Evolutionary conservation across 2,888 invertebrate species (phyloP), one percentile per base, ranked within the genome.

Genomic region (Eupithecia centaureata): DNA sequence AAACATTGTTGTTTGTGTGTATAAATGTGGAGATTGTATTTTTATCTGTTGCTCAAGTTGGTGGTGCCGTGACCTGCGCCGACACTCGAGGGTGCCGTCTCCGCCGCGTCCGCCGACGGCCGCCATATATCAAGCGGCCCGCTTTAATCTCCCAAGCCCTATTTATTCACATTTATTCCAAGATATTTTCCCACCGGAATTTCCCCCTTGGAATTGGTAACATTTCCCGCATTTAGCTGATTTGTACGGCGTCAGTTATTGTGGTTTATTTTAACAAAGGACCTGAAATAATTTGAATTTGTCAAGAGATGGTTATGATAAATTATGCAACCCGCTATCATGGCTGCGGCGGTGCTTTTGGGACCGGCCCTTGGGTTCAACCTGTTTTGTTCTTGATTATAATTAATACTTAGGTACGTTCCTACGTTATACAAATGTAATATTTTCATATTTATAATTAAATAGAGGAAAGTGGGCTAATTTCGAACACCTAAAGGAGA

Each of bases 151-250:
- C 88, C 79, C 86, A 82, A 88, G 89, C 82, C 88, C 89, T 90
- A 91, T 91, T 91, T 91, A 90, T 91, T 90, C 86, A 86, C 88
- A 89, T 91, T 90, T 89, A 91, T 90, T 86, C 84, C 85, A 87
- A 90, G 87, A 90, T 89, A 90, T 90, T 91, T 86, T 85, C 86
- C 88, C 87, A 85, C 84, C 85, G 89, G 91, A 90, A 88, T 88
- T 90, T 89, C 88, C 87, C 87, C 80, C 86, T 87, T 86, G 85
- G 86, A 89, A 89, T 87, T 85, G 86, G 87, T 87, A 86, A 84
- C 88, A 80, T 87, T 90, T 89, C 86, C 88, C 84, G 85, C 84
- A 81, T 85, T 88, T 84, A 86, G 86, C 87, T 90, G 88, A 90
- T 91, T 91, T 89, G 88, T 89, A 86, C 82, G 78, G 82, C 79